Percentiles rank a stretch among this genome's conserved stretches.
These are phyloP conservation scores for Anarsia innoxiella DNA, from an alignment of 2,888 invertebrate genomes.

Conservation along the genomic window DNA sequence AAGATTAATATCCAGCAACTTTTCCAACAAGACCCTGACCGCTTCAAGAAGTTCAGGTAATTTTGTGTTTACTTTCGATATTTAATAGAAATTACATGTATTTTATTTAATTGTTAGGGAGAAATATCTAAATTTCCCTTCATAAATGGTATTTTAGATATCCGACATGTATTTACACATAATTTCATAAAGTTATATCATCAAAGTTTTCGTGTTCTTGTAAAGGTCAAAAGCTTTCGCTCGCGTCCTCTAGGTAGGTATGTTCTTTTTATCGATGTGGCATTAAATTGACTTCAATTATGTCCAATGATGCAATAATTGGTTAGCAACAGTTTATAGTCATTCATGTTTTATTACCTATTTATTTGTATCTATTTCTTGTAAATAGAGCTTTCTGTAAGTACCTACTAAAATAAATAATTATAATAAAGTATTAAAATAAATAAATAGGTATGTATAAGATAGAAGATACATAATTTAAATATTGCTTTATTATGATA, in stretches of 20 bases:
- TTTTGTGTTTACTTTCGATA: slow-evolving; percentile 16
- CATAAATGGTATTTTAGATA: no score
- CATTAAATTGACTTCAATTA: slow-evolving; percentile 6
- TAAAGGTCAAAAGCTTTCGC: slow-evolving; percentile 40
- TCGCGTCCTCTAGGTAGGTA: background rate
- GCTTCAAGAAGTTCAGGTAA: slow-evolving; percentile 94
- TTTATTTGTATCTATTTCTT: no score
- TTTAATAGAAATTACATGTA: no score
- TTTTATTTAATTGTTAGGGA: slow-evolving; percentile 8
- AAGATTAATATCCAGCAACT: slow-evolving; percentile 88
- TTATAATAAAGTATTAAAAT: no score
- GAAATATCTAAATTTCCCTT: background rate
- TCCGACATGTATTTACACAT: slow-evolving; percentile 3
- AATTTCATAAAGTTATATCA: slow-evolving; percentile 24
- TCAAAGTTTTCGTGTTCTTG: slow-evolving; percentile 24
- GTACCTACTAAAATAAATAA: no score
- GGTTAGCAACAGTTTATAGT: no score
- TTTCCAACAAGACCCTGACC: slow-evolving; percentile 85
- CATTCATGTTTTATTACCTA: no score
- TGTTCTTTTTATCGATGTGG: background rate
- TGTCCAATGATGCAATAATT: background rate
- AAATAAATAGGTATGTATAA: no score
- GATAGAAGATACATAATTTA: no score
- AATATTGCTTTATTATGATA: no score
- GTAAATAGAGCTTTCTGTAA: no score